phyloP scores from a whole-genome alignment of 2,888 invertebrate species.

The Tenthredo livida region DNA sequence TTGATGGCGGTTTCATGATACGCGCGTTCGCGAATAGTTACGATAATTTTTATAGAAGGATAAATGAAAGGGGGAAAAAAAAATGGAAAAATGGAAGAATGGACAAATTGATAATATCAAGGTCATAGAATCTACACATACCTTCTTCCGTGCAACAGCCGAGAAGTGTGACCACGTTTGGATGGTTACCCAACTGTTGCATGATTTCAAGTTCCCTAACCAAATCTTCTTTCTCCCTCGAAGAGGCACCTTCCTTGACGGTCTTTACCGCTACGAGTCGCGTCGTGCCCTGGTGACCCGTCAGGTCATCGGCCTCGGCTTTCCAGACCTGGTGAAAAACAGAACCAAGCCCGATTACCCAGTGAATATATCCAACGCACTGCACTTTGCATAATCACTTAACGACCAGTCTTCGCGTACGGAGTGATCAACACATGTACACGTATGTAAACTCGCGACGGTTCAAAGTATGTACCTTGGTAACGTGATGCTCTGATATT shows the following conservation, averaged over 20 bases:
- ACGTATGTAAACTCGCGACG: slow-evolving; percentile 21
- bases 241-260: slow-evolving; percentile 88
- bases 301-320: slow-evolving; percentile 90
- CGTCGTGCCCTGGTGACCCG: slow-evolving; percentile 88
- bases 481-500: slow-evolving; percentile 47
- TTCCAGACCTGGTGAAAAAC: slow-evolving; percentile 85
- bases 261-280: slow-evolving; percentile 92
- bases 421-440: background rate
- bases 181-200: slow-evolving; percentile 90
- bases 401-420: slow-evolving; percentile 33
- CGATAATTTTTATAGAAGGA: background rate
- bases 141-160: slow-evolving; percentile 92
- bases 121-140: slow-evolving; percentile 70
- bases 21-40: background rate
- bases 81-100: too few relatives aligned
- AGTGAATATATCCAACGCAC: slow-evolving; percentile 9
- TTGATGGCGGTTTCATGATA: background rate
- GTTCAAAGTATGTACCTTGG: slow-evolving; percentile 3
- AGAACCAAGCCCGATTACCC: slow-evolving; percentile 38
- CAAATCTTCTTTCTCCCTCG: slow-evolving; percentile 88
- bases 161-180: slow-evolving; percentile 89
- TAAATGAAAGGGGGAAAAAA: background rate
- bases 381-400: slow-evolving; percentile 50
- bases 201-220: slow-evolving; percentile 88
- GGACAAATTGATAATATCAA: background rate